These are phyloP conservation scores for Apis mellifera DNA, from an alignment of 1,140 invertebrate genomes.

Conservation along the genomic window Amel_HAv3.1 CM009934.2:11908001-11908500, in stretches of 20 bases:
- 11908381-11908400: background rate
- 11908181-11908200: background rate
- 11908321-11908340: background rate
- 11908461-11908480: background rate
- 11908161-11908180: no score
- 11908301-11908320: background rate
- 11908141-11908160: no score
- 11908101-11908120: conserved; percentile 74
- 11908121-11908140: background rate
- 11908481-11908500: background rate
- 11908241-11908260: background rate
- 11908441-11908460: background rate
- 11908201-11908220: background rate
- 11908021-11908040: conserved; percentile 87
- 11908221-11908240: conserved; percentile 1
- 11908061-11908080: conserved; percentile 87
- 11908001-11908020: conserved; percentile 84
- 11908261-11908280: background rate
- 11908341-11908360: no score
- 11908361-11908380: background rate
- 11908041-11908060: conserved; percentile 88
- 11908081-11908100: conserved; percentile 90
- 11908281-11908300: background rate
- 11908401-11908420: background rate
- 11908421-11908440: background rate